Base-by-base conservation (phyloP, 2,888 invertebrate genomes). In the Zelleria hepariella region DNA sequence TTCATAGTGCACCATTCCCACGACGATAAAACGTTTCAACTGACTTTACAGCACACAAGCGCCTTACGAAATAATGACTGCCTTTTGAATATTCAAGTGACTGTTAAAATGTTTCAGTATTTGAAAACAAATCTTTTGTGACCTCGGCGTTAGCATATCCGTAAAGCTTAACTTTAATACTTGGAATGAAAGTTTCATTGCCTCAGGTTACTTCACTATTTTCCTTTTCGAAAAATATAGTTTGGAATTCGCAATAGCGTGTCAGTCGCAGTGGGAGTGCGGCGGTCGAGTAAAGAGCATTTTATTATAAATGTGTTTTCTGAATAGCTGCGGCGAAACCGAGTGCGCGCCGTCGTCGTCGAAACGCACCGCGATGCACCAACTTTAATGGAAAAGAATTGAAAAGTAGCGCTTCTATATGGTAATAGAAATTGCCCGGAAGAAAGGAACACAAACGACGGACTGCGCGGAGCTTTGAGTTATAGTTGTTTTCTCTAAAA, bases 321-420 rank as follows among this genome's bases (percentile, higher is more conserved):
- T 82, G 80, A 80, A 81, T 77, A 78, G 77, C 57, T 57, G 56
- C 69, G 73, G 71, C 75, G 73, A 78, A 77, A 77, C 75, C 32
- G 15, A 42, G 32, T 42, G 32, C 32, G 32, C 32, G 73, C 64
- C 72, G 75, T 72, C 48, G 59, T 66, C 73, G 74, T 73, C 72
- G 74, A 78, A 85, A 86, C 85, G 85, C 86, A 84, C 78, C 69
- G 70, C 83, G 80, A 83, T 86, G 86, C 82, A 84, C 82, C 84
- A 84, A 88, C 80, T 88, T 87, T 87, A 88, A 87, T 88, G 86
- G 87, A 87, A 87, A 87, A 87, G 88, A 87, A 87, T 87, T 87
- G 87, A 88, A 87, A 87, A 88, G 86, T 86, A 86, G 85, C 86
- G 80, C 80, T 82, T 88, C 88, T 88, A 87, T 88, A 88, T 88